These are phyloP conservation scores for Tonatia bakeri DNA, from an alignment of 2,113 vertebrate genomes.

Conservation along the genomic window DNA sequence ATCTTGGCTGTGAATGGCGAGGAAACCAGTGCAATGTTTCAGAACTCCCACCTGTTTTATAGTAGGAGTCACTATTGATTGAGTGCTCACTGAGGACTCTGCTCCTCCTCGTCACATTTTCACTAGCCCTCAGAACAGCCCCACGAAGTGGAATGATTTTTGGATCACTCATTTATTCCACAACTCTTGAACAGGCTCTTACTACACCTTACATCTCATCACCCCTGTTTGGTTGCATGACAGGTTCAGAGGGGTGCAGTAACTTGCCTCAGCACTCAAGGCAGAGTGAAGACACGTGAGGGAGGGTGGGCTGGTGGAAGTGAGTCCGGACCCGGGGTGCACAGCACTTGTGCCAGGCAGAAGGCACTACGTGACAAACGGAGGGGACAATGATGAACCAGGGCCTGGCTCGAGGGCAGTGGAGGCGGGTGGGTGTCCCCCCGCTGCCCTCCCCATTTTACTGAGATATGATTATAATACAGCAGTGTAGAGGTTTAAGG, in stretches of 20 bases:
- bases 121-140: not conserved
- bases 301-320: accelerated
- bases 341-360: not conserved
- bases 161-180: not conserved
- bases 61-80: not conserved
- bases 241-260: not conserved
- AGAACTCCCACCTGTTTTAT: not conserved
- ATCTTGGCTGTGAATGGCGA: not conserved
- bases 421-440: not conserved
- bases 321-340: not conserved
- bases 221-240: not conserved
- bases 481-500: not conserved
- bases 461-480: not conserved
- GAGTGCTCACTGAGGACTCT: not conserved
- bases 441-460: too few relatives aligned
- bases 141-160: not conserved
- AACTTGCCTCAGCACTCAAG: not conserved
- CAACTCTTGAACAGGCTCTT: not conserved
- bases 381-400: not conserved
- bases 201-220: not conserved
- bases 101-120: not conserved
- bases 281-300: not conserved
- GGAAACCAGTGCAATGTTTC: not conserved
- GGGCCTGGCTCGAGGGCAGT: not conserved
- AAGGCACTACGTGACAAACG: not conserved